Conservation (phyloP, 2,113 vertebrate genomes). For the Brachyistius frenatus region DNA sequence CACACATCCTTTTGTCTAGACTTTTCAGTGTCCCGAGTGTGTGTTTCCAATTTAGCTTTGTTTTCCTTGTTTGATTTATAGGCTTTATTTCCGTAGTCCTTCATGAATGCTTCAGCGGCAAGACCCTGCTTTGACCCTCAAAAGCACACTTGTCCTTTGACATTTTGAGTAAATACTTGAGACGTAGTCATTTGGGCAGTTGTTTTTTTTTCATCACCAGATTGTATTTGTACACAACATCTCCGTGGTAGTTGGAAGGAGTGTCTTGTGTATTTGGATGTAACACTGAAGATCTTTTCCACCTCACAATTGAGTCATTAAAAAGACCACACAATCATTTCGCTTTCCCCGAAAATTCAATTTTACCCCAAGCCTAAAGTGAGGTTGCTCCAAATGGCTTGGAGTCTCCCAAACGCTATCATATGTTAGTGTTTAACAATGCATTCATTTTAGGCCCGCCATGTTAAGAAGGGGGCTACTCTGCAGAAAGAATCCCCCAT, state of each 20-base stretch:
- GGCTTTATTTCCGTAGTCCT: constrained; percentile 58
- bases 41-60: constrained; percentile 71
- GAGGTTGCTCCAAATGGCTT: constrained; percentile 70
- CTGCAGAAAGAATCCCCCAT: constrained; percentile 46
- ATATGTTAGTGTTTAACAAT: constrained; percentile 83
- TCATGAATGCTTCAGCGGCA: constrained; percentile 37
- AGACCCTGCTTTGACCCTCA: constrained; percentile 64
- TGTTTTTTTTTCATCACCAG: constrained; percentile 14
- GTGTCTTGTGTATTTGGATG: constrained; percentile 69
- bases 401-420: constrained; percentile 70
- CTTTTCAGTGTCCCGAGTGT: constrained; percentile 50
- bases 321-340: constrained; percentile 78
- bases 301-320: constrained; percentile 81
- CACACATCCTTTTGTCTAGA: constrained; percentile 75
- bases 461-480: constrained; percentile 63
- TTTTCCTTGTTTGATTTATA: constrained; percentile 67
- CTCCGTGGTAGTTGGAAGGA: constrained; percentile 60
- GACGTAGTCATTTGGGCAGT: constrained; percentile 45
- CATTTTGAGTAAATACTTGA: constrained; percentile 59
- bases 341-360: constrained; percentile 74
- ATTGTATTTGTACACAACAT: constrained; percentile 66
- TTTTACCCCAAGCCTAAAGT: constrained; percentile 74
- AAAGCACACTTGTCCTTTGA: constrained; percentile 69
- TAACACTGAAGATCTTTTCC: constrained; percentile 75
- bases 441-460: constrained; percentile 70